These are phyloP conservation scores for Spizaetus ornatus DNA, from an alignment of 2,113 vertebrate species.

Conservation along the genomic window DNA sequence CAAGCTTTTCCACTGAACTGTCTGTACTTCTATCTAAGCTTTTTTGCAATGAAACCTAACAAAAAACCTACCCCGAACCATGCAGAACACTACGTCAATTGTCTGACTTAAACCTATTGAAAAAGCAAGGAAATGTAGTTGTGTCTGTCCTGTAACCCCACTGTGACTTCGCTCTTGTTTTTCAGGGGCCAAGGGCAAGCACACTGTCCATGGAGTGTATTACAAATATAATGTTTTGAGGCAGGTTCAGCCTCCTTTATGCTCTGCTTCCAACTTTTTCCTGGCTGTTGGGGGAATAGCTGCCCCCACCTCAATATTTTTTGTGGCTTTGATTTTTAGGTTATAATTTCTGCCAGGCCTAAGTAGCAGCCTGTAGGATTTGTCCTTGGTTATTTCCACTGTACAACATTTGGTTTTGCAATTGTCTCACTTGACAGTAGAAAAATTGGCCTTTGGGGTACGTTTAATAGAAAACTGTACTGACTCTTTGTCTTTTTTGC, in stretches of 20 bases:
- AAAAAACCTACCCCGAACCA: background rate
- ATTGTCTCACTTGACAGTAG: constrained; percentile 3
- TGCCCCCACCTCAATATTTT: background rate
- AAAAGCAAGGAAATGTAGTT: background rate
- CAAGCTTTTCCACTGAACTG: background rate
- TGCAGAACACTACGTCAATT: background rate
- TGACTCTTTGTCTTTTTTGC: constrained; percentile 39
- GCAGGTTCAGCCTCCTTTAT: background rate
- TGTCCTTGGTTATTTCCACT: constrained; percentile 51
- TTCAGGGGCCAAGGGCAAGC: background rate
- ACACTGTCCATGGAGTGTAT: background rate
- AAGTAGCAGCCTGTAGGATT: constrained; percentile 24
- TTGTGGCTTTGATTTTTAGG: constrained; percentile 1
- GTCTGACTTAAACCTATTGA: background rate
- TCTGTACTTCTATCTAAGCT: background rate
- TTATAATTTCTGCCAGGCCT: constrained; percentile 6
- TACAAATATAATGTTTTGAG: background rate
- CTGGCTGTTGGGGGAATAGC: background rate
- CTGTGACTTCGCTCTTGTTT: background rate
- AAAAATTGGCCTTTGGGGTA: constrained; percentile 17
- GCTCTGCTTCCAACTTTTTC: background rate
- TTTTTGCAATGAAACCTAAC: background rate
- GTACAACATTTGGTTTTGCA: constrained; percentile 13
- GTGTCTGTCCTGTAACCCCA: background rate
- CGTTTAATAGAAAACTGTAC: constrained; percentile 4